Conservation (phyloP, 2,113 vertebrate species). For the Zingel zingel region DNA sequence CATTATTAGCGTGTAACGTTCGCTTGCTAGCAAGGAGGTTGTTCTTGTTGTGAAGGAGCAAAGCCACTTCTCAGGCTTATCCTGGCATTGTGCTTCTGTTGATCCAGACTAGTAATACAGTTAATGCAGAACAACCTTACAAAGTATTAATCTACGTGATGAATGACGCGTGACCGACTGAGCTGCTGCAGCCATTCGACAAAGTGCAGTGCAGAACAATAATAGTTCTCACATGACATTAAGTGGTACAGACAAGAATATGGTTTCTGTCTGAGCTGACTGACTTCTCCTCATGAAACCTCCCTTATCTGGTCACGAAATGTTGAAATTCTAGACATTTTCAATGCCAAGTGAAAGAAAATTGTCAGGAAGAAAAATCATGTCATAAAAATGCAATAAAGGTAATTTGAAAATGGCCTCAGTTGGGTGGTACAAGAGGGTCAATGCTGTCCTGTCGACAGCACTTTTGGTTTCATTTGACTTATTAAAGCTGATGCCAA, state of each 20-base stretch:
- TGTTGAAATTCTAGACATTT: slow-evolving; percentile 3
- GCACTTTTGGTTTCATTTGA: slow-evolving; percentile 74
- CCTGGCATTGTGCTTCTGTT: too few species aligned
- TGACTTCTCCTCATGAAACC: slow-evolving; percentile 44
- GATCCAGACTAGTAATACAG: background rate
- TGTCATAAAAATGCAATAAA: slow-evolving; percentile 3
- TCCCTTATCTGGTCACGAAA: slow-evolving; percentile 32
- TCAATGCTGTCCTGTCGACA: slow-evolving; percentile 73
- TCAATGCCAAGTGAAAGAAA: slow-evolving; percentile 8
- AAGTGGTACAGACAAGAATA: slow-evolving; percentile 33
- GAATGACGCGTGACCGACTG: slow-evolving; percentile 9
- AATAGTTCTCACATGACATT: slow-evolving; percentile 34
- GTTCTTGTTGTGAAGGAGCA: too few species aligned
- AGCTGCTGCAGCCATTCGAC: slow-evolving; percentile 45
- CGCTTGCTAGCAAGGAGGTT: too few species aligned
- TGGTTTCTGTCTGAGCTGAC: slow-evolving; percentile 38
- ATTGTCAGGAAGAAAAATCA: background rate
- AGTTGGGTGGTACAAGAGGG: slow-evolving; percentile 28
- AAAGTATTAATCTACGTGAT: background rate
- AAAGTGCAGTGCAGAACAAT: slow-evolving; percentile 41
- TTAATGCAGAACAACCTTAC: background rate
- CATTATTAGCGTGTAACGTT: too few species aligned
- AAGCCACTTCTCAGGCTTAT: too few species aligned
- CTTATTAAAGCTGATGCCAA: slow-evolving; percentile 75
- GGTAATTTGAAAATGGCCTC: background rate